phyloP scores from a whole-genome alignment of 2,888 invertebrate species.

The Temnothorax rugatulus region DNA sequence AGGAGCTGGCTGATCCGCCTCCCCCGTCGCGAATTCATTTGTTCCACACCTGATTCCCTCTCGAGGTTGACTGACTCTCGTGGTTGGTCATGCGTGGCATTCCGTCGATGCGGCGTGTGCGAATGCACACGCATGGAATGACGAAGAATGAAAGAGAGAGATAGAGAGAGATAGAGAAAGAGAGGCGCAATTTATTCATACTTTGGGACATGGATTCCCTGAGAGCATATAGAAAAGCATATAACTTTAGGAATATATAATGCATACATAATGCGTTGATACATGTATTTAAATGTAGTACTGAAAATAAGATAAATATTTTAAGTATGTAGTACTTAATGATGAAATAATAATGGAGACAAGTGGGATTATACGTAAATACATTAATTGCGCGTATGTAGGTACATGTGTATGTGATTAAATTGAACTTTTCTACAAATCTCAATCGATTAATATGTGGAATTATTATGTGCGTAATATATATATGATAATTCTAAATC shows the following conservation, averaged over 20 bases:
- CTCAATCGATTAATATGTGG: neutral
- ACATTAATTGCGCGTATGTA: neutral
- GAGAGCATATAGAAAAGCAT: neutral
- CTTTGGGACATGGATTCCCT: constrained; percentile 28
- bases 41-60: constrained; percentile 68
- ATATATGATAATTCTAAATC: neutral
- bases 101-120: constrained; percentile 67
- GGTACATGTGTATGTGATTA: neutral
- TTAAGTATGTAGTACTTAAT: neutral
- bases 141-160: neutral
- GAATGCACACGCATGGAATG: constrained; percentile 63
- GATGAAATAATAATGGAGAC: neutral
- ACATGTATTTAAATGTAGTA: neutral
- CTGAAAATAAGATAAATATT: neutral
- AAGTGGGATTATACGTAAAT: neutral
- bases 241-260: constrained; percentile 2
- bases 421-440: neutral
- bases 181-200: constrained; percentile 46
- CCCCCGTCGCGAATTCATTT: constrained; percentile 63
- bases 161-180: constrained; percentile 16
- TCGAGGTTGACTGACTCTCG: constrained; percentile 55
- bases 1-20: constrained; percentile 51
- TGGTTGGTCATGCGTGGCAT: constrained; percentile 74
- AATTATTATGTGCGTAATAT: neutral
- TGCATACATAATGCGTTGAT: neutral